phyloP scores from a whole-genome alignment of 1,140 invertebrate species.

The Brachystomella parvula region DNA sequence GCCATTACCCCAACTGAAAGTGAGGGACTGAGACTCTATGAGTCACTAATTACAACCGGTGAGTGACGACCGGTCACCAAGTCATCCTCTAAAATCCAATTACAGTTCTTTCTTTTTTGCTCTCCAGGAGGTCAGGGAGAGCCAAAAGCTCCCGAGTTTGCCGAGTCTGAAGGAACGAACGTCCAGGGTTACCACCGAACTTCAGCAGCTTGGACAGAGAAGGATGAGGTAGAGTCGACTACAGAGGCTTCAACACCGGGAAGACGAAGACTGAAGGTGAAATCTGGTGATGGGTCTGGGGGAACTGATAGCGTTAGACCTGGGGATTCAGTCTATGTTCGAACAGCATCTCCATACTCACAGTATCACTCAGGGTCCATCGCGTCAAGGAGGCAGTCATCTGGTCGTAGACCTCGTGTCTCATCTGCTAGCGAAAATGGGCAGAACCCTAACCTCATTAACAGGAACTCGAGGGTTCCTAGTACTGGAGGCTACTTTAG shows the following conservation, averaged over 20 bases:
- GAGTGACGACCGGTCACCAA: slow-evolving; percentile 10
- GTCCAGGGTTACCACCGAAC: slow-evolving; percentile 24
- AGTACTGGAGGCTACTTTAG: slow-evolving; percentile 24
- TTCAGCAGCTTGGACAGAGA: slow-evolving; percentile 36
- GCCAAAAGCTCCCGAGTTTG: slow-evolving; percentile 22
- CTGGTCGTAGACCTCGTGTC: not conserved
- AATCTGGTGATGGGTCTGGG: slow-evolving; percentile 31
- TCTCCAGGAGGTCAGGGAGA: slow-evolving; percentile 30
- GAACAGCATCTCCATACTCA: not conserved
- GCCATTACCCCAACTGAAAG: slow-evolving; percentile 17
- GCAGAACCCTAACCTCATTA: not conserved
- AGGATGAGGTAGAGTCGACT: not conserved
- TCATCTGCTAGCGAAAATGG: not conserved
- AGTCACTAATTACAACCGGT: slow-evolving; percentile 30
- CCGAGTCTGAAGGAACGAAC: slow-evolving; percentile 7
- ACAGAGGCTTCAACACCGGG: not conserved
- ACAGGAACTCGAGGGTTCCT: slow-evolving; percentile 25
- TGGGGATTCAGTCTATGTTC: not conserved
- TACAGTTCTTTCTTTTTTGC: not conserved
- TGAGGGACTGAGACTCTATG: slow-evolving; percentile 33
- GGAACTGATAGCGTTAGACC: not conserved
- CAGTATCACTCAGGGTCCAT: not conserved
- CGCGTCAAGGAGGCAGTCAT: not conserved
- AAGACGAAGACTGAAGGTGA: slow-evolving; percentile 25
- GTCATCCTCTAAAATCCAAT: not conserved